Evolutionary conservation across 2,888 invertebrate genomes (phyloP), one percentile per base, ranked within the genome.

Genomic region (Metallyticus violacea): DNA sequence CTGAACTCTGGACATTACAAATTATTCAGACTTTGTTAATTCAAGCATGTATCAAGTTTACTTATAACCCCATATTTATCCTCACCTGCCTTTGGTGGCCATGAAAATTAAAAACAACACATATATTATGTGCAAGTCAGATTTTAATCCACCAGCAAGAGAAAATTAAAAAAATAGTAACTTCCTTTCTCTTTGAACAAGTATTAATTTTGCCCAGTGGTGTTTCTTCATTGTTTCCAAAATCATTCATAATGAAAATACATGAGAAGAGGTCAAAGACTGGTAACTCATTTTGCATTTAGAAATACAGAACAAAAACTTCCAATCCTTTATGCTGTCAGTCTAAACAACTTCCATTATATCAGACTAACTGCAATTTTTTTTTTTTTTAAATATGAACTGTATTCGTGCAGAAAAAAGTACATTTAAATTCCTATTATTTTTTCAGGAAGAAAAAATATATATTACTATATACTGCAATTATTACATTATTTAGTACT

Each of bases 381-480:
- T 62, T 62, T 62, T 62, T 4, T 15, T 62, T 40, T 62, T 62
- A 15, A 62, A 62, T 62, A 62, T 15, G 40, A 15, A 62, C 22
- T 62, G 40, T 15, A 62, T 62, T 62, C 40, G 40, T 62, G 40
- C 40, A 62, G 40, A 62, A 62, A 62, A 62, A 62, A 7, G 40
- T 62, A 62, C 4, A 3, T 15, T 62, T 62, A 62, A 62, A 62
- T 62, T 62, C 22, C 40, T 62, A 62, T 77, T 77, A 77, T 77
- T 28, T 83, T 26, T 40, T 76, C 30, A 22, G 29, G 27, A 83
- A 26, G 27, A 83, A 77, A 83, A 83, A 83, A 83, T 81, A 83
- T 83, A 77, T 83, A 77, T 83, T 26, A n/a, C 77, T 83, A 83
- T 77, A 27, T 25, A 28, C 83, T 83, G 77, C 25, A 77, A n/a